Evolutionary conservation across 2,113 vertebrate genomes (phyloP).

Genomic region (Silurus meridionalis): DNA sequence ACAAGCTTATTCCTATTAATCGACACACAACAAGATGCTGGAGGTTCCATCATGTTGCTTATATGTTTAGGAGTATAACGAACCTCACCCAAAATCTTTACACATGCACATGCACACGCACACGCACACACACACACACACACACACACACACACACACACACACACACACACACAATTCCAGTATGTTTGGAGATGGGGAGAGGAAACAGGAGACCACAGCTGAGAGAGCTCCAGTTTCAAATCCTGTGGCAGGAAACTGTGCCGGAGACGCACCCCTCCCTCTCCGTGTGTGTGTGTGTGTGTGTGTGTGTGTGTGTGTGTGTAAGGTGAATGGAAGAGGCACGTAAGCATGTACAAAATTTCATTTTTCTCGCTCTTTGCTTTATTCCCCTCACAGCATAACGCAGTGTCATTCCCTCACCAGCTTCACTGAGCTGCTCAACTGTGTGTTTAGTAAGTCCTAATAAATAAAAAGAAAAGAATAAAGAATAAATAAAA

Average conservation of each 20-base stretch:
- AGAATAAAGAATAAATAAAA: too few species aligned
- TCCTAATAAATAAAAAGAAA: too few species aligned
- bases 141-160: conserved; percentile 11
- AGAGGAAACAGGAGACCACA: conserved; percentile 59
- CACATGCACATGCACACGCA: neutral
- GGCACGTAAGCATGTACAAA: conserved; percentile 24
- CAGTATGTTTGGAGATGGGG: conserved; percentile 42
- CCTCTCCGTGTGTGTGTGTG: conserved; percentile 29
- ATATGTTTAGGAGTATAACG: neutral
- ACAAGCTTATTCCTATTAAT: neutral
- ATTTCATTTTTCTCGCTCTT: conserved; percentile 17
- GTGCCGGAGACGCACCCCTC: conserved; percentile 45
- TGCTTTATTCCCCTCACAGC: neutral
- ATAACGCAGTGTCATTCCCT: neutral
- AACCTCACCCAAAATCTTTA: neutral
- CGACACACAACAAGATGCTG: neutral
- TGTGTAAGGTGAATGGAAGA: neutral
- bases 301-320: conserved; percentile 28
- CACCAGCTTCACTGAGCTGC: neutral
- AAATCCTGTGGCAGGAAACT: conserved; percentile 61
- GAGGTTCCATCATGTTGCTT: neutral
- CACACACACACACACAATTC: conserved; percentile 4
- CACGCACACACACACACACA: neutral
- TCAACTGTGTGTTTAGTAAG: neutral
- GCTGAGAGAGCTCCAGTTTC: conserved; percentile 59